Evolutionary conservation across 2,797 vertebrate genomes (phyloP), one percentile per base, ranked within the genome.

Genomic region (Oreochromis mossambicus): DNA sequence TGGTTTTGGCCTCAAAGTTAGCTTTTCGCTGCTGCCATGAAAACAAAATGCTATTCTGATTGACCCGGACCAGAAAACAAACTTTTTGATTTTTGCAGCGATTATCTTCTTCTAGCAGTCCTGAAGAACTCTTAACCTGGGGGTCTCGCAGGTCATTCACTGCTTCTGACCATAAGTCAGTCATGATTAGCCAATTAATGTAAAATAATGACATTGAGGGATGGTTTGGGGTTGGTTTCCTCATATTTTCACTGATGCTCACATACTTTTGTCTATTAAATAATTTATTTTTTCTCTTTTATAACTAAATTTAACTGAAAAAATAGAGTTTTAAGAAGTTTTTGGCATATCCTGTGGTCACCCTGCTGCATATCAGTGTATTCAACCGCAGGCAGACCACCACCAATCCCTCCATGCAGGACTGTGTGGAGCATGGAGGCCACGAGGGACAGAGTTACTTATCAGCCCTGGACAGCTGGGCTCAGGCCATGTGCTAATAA

Each of bases 401-500:
- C 5, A 32, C 68, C 46, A 48, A 17, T 73, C 50, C 13, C 3
- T 77, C 43, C 48, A 7, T 52, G 5, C 73, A 19, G 36, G 32
- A 19, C 7, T 75, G 26, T 50, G 68, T 73, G 52, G 29, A 14
- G 24, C 2, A 5, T 32, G 55, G 50, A 54, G 61, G 86, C 77
- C 55, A 79, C 26, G 24, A 43, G 88, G 91, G 82, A 81, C 43
- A 50, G 94, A 92, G 93, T 95, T 96, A 95, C 92, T 96, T 96
- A 97, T 96, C 96, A 94, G 92, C 88, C 93, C 92, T 92, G 86
- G 95, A 95, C 96, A 97, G 95, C 96, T 95, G 95, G 87, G 95
- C 90, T 96, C 93, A 93, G 86, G 91, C 94, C 94, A 92, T 92
- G 81, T 92, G 92, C 92, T 97, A 97, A 97, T 96, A 96, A 97